phyloP scores from a whole-genome alignment of 1,140 invertebrate species.

The Bombyx mandarina region DNA sequence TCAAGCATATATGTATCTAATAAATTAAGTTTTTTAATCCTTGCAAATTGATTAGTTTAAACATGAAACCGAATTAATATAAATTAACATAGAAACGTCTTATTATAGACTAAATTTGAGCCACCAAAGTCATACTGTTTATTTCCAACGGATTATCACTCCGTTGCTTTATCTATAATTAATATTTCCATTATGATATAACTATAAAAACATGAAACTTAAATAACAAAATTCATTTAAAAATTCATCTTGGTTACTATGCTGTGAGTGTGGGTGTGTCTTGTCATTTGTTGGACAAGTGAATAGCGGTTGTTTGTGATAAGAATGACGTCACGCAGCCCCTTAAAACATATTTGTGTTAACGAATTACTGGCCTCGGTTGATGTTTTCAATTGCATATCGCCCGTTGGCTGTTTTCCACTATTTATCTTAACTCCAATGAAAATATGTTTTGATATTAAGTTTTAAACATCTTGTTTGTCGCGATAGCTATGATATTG shows the following conservation, averaged over 20 bases:
- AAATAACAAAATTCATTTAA: too few species aligned
- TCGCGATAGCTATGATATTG: constrained; percentile 1
- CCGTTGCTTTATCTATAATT: too few species aligned
- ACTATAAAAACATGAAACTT: too few species aligned
- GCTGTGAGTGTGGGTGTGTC: constrained; percentile 58
- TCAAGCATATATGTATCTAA: too few species aligned
- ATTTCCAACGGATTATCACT: too few species aligned
- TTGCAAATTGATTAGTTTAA: too few species aligned
- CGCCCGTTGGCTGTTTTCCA: constrained; percentile 46
- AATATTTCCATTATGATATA: too few species aligned
- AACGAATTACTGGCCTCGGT: constrained; percentile 32
- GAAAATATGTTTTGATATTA: constrained; percentile 49
- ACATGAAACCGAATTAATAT: too few species aligned
- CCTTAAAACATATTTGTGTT: constrained; percentile 61
- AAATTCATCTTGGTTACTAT: constrained; percentile 32
- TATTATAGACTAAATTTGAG: too few species aligned
- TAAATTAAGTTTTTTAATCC: too few species aligned
- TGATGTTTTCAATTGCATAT: constrained; percentile 58
- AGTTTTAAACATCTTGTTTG: constrained; percentile 32
- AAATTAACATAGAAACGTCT: too few species aligned
- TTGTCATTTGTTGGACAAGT: constrained; percentile 30
- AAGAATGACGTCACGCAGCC: constrained; percentile 32
- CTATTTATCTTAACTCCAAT: constrained; percentile 60
- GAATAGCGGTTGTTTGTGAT: constrained; percentile 33
- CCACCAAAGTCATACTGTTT: too few species aligned